Evolutionary conservation across 2,888 invertebrate species (phyloP).

Genomic region (Sphinx pinastri): DNA sequence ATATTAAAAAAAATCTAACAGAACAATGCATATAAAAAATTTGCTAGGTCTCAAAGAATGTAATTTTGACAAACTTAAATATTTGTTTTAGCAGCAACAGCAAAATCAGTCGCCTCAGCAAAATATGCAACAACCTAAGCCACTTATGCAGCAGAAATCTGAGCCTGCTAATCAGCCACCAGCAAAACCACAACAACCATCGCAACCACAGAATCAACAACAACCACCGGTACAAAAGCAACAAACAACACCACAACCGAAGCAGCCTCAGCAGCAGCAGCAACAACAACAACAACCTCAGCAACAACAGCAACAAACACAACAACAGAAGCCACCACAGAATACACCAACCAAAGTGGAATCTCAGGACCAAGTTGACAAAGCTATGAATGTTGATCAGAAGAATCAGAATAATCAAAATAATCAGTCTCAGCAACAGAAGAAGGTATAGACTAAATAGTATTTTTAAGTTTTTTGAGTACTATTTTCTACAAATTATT

Average conservation of each 20-base stretch:
- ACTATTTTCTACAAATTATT: neutral
- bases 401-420: constrained; percentile 49
- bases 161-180: constrained; percentile 30
- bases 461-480: neutral
- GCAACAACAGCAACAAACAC: constrained; percentile 36
- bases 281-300: constrained; percentile 45
- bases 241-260: constrained; percentile 40
- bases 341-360: constrained; percentile 49
- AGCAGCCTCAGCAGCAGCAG: constrained; percentile 37
- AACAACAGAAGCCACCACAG: constrained; percentile 45
- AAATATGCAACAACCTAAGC: constrained; percentile 35
- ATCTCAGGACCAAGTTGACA: constrained; percentile 64
- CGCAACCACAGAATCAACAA: constrained; percentile 36
- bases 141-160: constrained; percentile 38
- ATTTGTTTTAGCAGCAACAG: constrained; percentile 35
- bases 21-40: neutral
- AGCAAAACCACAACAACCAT: constrained; percentile 40
- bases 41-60: neutral
- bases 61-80: neutral
- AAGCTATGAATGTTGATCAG: constrained; percentile 53
- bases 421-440: constrained; percentile 42
- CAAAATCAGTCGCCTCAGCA: constrained; percentile 42
- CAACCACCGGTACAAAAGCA: constrained; percentile 38
- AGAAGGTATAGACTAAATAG: constrained; percentile 37
- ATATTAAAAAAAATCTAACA: too few species aligned